These are phyloP conservation scores for Iphiclides podalirius DNA, from an alignment of 2,888 invertebrate species.

Conservation along the genomic window DNA sequence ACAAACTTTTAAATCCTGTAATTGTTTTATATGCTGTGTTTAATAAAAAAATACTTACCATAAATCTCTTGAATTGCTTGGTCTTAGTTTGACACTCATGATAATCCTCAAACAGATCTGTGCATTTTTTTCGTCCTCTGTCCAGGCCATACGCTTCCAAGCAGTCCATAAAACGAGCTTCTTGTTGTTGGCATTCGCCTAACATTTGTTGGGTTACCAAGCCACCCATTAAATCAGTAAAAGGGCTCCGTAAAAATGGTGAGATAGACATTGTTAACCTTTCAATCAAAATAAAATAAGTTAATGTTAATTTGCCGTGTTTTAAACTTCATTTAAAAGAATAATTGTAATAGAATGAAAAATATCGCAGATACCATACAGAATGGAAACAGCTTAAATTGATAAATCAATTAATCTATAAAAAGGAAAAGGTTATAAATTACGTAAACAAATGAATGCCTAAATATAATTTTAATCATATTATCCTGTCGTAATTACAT, in stretches of 20 bases:
- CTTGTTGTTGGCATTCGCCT: slow-evolving; percentile 83
- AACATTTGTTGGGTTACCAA: slow-evolving; percentile 83
- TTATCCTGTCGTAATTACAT: background rate
- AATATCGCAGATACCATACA: no score
- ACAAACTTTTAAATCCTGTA: no score
- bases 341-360: background rate
- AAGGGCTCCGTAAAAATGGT: slow-evolving; percentile 84
- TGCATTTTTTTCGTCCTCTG: slow-evolving; percentile 82
- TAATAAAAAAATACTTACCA: slow-evolving; percentile 48
- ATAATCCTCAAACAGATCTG: slow-evolving; percentile 82
- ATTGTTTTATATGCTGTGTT: no score
- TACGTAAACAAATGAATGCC: slow-evolving; percentile 32
- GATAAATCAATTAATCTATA: no score
- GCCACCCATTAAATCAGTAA: slow-evolving; percentile 85
- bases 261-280: slow-evolving; percentile 77
- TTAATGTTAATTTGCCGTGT: background rate
- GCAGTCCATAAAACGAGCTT: slow-evolving; percentile 87
- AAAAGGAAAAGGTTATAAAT: slow-evolving; percentile 30
- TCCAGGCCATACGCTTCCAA: slow-evolving; percentile 89
- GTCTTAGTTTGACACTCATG: slow-evolving; percentile 83
- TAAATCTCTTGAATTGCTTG: slow-evolving; percentile 81
- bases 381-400: no score
- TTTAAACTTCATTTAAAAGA: no score
- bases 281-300: slow-evolving; percentile 20
- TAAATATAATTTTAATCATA: background rate